These are phyloP conservation scores for Drosophila subpulchrella DNA, from an alignment of 1,140 invertebrate genomes.

Conservation along the genomic window DNA sequence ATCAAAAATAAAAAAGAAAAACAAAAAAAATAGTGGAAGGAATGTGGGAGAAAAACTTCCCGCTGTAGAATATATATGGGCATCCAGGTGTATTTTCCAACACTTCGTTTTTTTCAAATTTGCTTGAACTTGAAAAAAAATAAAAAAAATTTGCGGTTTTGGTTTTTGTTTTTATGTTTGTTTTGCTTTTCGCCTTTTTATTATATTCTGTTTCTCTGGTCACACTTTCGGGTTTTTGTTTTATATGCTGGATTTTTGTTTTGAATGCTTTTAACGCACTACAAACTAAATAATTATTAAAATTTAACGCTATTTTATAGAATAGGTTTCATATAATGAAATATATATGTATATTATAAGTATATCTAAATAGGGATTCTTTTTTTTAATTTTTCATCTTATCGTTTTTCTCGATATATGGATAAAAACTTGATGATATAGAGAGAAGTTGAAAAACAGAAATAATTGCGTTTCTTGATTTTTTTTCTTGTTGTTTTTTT, in stretches of 20 bases:
- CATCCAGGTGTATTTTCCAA: constrained; percentile 27
- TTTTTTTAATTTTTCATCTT: constrained; percentile 11
- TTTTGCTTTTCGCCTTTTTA: constrained; percentile 69
- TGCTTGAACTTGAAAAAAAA: constrained; percentile 69
- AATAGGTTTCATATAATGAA: constrained; percentile 60
- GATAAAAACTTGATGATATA: constrained; percentile 40
- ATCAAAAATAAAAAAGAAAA: constrained; percentile 42
- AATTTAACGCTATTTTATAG: constrained; percentile 73
- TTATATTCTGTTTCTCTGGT: constrained; percentile 51
- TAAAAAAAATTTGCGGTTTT: constrained; percentile 58
- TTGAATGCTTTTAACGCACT: constrained; percentile 64
- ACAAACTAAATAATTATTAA: constrained; percentile 81
- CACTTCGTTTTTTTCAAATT: constrained; percentile 42
- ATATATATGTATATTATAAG: constrained; percentile 57
- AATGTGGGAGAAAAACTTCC: constrained; percentile 41
- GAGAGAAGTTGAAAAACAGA: constrained; percentile 15
- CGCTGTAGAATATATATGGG: constrained; percentile 24
- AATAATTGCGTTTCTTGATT: constrained; percentile 25
- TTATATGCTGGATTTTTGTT: constrained; percentile 29
- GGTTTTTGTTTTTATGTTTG: constrained; percentile 60
- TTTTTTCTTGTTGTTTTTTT: constrained; percentile 23
- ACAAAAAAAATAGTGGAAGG: constrained; percentile 33
- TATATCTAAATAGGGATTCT: constrained; percentile 49
- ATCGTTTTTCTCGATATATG: constrained; percentile 17
- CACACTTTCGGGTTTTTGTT: constrained; percentile 44